Conservation (phyloP, 2,888 invertebrate species). For the Melitaea athalia region DNA sequence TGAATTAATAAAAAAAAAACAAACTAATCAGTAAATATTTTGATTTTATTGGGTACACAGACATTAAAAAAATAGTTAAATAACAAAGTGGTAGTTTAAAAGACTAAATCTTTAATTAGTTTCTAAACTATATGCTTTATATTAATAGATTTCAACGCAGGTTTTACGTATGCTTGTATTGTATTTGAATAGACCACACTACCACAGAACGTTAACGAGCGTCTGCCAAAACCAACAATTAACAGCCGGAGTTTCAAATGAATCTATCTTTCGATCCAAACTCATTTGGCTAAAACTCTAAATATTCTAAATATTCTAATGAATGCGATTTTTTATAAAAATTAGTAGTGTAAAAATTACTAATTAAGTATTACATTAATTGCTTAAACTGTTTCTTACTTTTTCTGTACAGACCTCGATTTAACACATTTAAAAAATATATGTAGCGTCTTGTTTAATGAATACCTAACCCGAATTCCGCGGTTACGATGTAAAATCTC, state of each 20-base stretch:
- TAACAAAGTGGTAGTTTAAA: too few species aligned
- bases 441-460: background rate
- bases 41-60: too few species aligned
- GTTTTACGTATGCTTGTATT: background rate
- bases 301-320: too few species aligned
- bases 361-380: too few species aligned
- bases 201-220: constrained; percentile 8
- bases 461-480: too few species aligned
- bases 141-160: background rate
- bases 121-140: background rate
- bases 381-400: background rate
- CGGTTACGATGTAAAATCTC: too few species aligned
- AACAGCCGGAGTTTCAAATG: constrained; percentile 7
- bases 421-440: background rate
- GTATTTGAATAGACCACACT: constrained; percentile 13
- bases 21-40: too few species aligned
- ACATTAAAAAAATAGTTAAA: too few species aligned
- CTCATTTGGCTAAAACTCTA: constrained; percentile 9
- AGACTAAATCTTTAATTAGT: background rate
- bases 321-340: too few species aligned
- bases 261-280: constrained; percentile 14
- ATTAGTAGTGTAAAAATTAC: too few species aligned
- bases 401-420: too few species aligned
- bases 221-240: constrained; percentile 25
- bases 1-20: too few species aligned